Conservation (phyloP, 2,113 vertebrate species). For the Electrona antarctica region DNA sequence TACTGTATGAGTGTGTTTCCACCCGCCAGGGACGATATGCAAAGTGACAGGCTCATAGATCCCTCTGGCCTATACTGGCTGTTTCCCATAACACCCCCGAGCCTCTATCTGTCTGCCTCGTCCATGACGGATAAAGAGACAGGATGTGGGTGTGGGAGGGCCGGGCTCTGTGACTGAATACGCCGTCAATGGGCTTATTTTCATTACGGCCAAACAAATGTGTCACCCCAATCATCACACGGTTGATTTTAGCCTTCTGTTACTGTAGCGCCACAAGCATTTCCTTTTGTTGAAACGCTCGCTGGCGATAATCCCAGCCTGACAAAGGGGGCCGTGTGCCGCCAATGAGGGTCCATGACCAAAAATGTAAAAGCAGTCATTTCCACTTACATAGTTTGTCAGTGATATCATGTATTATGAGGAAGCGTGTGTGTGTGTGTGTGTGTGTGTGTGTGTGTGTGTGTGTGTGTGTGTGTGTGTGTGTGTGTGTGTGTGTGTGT, state of each 20-base stretch:
- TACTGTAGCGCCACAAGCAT: slow-evolving; percentile 85
- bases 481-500: too few relatives aligned
- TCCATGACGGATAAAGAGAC: slow-evolving; percentile 78
- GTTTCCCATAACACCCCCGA: slow-evolving; percentile 54
- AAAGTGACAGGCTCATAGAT: too few relatives aligned
- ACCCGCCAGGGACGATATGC: too few relatives aligned
- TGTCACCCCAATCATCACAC: slow-evolving; percentile 88
- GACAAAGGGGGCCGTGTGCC: slow-evolving; percentile 76
- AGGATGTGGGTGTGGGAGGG: slow-evolving; percentile 66
- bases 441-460: too few relatives aligned
- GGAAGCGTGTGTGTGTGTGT: slow-evolving; percentile 51
- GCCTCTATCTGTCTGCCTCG: slow-evolving; percentile 73
- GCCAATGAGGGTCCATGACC: slow-evolving; percentile 68
- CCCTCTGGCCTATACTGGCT: slow-evolving; percentile 55
- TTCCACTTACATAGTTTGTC: slow-evolving; percentile 77
- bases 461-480: too few relatives aligned
- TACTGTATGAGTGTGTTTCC: too few relatives aligned
- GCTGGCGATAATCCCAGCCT: slow-evolving; percentile 87
- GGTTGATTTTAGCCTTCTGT: slow-evolving; percentile 91
- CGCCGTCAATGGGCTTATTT: slow-evolving; percentile 77
- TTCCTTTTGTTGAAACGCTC: slow-evolving; percentile 87
- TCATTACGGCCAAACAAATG: slow-evolving; percentile 83
- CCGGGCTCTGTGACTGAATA: slow-evolving; percentile 64
- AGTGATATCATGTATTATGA: slow-evolving; percentile 74
- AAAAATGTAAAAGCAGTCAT: slow-evolving; percentile 73